Base-by-base conservation (phyloP, 2,888 invertebrate species). In the Tiliacea citrago region DNA sequence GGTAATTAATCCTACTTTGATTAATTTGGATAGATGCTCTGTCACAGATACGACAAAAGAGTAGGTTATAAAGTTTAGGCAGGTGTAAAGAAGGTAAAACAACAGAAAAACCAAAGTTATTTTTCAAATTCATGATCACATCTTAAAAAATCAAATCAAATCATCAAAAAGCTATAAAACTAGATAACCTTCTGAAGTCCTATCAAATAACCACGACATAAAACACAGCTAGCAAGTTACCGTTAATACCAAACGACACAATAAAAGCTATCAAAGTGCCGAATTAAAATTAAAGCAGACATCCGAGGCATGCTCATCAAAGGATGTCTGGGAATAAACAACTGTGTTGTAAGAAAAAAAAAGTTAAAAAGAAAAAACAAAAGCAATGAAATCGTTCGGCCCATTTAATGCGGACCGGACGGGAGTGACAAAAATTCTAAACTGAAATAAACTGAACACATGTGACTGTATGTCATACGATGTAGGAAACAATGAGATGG, bases 321-420 rank as follows among this genome's bases (percentile, higher is more conserved):
- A 96, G 96, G 93, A 94, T 91, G 92, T 92, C 93, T 92, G 94
- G 92, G 92, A 94, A 93, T 93, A 94, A 92, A 91, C 88, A 88
- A 91, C 88, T 86, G 86, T 60, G 82, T 81, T 83, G 80, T 83
- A 84, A 84, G 88, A 90, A 91, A 90, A 88, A 89, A 90, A 92
- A 87, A 16, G 8, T 62, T n/a, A 86, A 90, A 89, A 73, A 18
- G 88, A 91, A 91, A 92, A 91, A 89, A 92, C 85, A 90, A 93
- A 93, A 91, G 92, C 93, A 91, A 93, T 93, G 92, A 94, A 95
- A 95, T 95, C 91, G 93, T 92, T 91, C 96, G 96, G 96, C 93
- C 95, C 96, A 96, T 96, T 96, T 96, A 96, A 94, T 91, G 91
- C 92, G 93, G 91, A 95, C 96, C 96, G 96, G 96, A 96, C 96